These are phyloP conservation scores for Trigoniulus corallinus DNA, from an alignment of 1,140 invertebrate genomes.

Conservation along the genomic window DNA sequence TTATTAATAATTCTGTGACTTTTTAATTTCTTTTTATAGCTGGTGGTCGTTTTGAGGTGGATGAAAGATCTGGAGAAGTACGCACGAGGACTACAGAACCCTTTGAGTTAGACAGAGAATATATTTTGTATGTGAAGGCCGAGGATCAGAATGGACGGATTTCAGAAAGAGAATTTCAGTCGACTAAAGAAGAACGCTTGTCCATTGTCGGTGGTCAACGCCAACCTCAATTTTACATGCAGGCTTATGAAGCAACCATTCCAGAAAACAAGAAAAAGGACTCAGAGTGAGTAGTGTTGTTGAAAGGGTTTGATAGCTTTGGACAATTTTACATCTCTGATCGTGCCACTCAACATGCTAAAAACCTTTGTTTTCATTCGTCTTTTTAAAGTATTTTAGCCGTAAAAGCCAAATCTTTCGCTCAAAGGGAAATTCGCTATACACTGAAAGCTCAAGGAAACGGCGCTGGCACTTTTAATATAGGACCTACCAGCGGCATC, in stretches of 20 bases:
- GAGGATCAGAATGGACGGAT: slow-evolving; percentile 86
- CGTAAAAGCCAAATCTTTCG: slow-evolving; percentile 89
- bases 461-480: slow-evolving; percentile 87
- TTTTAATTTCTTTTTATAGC: slow-evolving; percentile 36
- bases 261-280: slow-evolving; percentile 92
- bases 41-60: slow-evolving; percentile 65
- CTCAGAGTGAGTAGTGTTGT: no score
- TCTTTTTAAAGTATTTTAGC: slow-evolving; percentile 68
- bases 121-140: slow-evolving; percentile 86
- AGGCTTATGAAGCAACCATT: slow-evolving; percentile 81
- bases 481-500: slow-evolving; percentile 79
- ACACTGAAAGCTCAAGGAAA: slow-evolving; percentile 83
- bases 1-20: no score
- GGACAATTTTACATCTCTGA: no score
- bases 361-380: slow-evolving; percentile 6
- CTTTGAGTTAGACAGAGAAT: slow-evolving; percentile 90
- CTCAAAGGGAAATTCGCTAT: slow-evolving; percentile 84
- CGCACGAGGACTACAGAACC: slow-evolving; percentile 73
- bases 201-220: slow-evolving; percentile 86
- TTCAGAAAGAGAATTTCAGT: slow-evolving; percentile 72
- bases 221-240: slow-evolving; percentile 85
- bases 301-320: no score
- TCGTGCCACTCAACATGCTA: no score
- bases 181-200: slow-evolving; percentile 72
- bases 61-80: slow-evolving; percentile 83